Base-by-base conservation (phyloP, 1,140 invertebrate species). In the Magallana ariakensis region DNA sequence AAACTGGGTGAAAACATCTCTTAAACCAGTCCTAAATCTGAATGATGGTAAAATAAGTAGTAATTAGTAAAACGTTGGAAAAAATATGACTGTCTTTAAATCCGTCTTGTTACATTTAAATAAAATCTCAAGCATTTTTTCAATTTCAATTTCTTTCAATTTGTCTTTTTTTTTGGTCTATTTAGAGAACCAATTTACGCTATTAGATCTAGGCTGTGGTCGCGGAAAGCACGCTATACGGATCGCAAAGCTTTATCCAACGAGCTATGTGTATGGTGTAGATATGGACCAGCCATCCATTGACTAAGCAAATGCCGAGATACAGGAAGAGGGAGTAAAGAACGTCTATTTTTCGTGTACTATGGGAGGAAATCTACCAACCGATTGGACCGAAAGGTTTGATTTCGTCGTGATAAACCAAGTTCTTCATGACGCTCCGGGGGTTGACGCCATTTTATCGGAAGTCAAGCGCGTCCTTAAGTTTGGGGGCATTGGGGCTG, bases 371-470 rank as follows among this genome's bases (percentile, higher is more conserved):
- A 19, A 82, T 22, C 80, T 82, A 7, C 80, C 53, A 9, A 10
- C 10, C 13, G 80, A 82, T 13, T 82, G 80, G 80, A 55, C 80
- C 2, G 53, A 82, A 56, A 82, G n/a, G 54, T 88, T 88, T 54
- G 87, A 88, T 83, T 60, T 85, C 16, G 81, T 88, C 55, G 53
- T 86, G 0, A 1, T 86, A 57, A 60, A 75, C 8, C 85, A 88
- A 60, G 85, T 88, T 15, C 58, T 88, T 11, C 87, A 88, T 62
- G 87, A 86, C 22, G 46, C 83, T 1, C 55, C 85, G 1, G 55
- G 75, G 62, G 80, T 85, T 0, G 33, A 84, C 8, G 9, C 54
- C 9, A 7, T 62, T 8, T 26, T 88, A 13, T 19, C 53, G 15
- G 60, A 86, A 13, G 62, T 88, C 1, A 84, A 56, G 26, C 46